These are phyloP conservation scores for Cebidichthys violaceus DNA, from an alignment of 2,113 vertebrate genomes.

Conservation along the genomic window DNA sequence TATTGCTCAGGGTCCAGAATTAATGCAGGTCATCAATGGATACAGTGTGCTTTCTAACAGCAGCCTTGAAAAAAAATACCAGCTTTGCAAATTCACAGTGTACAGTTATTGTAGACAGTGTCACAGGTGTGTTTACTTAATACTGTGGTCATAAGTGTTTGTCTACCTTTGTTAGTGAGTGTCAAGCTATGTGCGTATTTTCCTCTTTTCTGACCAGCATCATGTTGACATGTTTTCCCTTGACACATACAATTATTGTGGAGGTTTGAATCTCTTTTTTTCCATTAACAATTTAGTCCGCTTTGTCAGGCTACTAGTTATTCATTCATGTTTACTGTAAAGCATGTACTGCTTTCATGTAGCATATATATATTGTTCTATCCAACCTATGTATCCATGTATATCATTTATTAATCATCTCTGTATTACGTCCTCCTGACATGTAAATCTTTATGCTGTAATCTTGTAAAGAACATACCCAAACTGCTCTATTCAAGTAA, in stretches of 20 bases:
- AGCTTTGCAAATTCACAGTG: not conserved
- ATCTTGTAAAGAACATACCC: not conserved
- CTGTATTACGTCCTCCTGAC: not conserved
- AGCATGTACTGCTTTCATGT: not conserved
- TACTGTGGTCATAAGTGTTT: not conserved
- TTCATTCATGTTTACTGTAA: not conserved
- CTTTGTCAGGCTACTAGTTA: not conserved
- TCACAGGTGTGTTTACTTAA: not conserved
- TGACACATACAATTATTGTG: not conserved
- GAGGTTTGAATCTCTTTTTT: constrained; percentile 9
- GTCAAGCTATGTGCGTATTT: not conserved
- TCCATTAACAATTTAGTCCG: not conserved
- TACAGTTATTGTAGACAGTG: not conserved
- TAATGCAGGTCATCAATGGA: constrained; percentile 29
- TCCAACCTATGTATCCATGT: not conserved
- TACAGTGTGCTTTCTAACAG: constrained; percentile 4
- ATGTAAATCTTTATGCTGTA: not conserved
- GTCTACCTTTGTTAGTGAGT: not conserved
- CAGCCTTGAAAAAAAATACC: not conserved
- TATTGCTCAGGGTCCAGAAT: constrained; percentile 36
- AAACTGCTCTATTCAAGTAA: not conserved
- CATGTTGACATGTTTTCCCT: not conserved
- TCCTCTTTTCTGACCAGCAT: not conserved
- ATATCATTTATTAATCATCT: not conserved
- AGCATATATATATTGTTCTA: not conserved